Evolutionary conservation across 2,888 invertebrate genomes (phyloP), one percentile per base, ranked within the genome.

Genomic region (Drosophila niveifrons): DNA sequence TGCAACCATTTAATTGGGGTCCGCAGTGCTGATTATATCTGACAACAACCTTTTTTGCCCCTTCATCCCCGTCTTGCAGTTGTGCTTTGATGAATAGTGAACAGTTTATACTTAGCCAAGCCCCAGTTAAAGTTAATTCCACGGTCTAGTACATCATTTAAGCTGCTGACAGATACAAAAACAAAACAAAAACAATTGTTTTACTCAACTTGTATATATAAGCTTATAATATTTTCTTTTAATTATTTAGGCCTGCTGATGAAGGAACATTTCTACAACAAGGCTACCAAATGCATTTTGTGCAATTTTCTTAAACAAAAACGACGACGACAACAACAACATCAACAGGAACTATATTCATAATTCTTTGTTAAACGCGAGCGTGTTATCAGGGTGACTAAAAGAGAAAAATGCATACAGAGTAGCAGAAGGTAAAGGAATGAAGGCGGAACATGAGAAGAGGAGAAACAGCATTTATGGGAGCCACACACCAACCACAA

Each of bases 201-300:
- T 36, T 57, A 44, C 28, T 44, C 18, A 15, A 29, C 13, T 17
- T n/a, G n/a, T n/a, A 36, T 39, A 2, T 41, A 13, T 44, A 43
- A 28, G 31, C 28, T 64, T 51, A 18, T 17, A 53, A n/a, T 57
- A 28, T 48, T 36, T 50, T 71, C 56, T 67, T 65, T 63, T 51
- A 17, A 62, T 63, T 70, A 78, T 72, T 28, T 79, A 90, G 90
- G 90, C 90, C 66, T 90, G 90, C 89, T 90, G 91, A 90, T 89
- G 88, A 69, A 77, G 73, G 59, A 68, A 53, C 55, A 50, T 46
- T 48, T 52, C 41, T 39, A 57, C 41, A 47, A 48, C 47, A 57
- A 52, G 64, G 65, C 58, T 65, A 58, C 64, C 43, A 71, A 83
- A 53, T 74, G 87, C 89, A 88, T 81, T 89, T 88, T 66, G 89